Evolutionary conservation across 2,797 vertebrate species (phyloP).

Genomic region (Phoxinus dragarum): DNA sequence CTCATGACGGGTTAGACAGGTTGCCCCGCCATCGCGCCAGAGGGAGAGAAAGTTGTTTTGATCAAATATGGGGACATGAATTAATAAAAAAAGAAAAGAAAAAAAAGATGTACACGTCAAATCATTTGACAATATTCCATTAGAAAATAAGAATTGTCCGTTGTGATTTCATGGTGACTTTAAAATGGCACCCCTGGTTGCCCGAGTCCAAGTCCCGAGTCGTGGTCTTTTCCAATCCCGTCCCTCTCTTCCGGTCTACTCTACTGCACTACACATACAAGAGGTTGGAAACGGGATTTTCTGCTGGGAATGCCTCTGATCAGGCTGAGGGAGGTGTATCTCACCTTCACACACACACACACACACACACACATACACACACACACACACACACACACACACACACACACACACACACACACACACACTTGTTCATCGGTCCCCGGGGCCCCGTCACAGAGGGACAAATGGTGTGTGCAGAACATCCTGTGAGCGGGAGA

Average conservation of each 20-base stretch:
- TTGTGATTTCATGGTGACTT: background rate
- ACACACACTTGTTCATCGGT: conserved; percentile 38
- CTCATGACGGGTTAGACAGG: background rate
- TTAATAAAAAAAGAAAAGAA: no score
- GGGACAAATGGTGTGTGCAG: conserved; percentile 55
- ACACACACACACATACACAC: no score
- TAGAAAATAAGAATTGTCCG: background rate
- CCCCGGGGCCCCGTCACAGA: conserved; percentile 39
- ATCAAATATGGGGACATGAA: background rate
- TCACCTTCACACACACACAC: background rate
- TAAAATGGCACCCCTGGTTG: background rate
- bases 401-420: no score
- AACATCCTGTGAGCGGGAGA: conserved; percentile 43
- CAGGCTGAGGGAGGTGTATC: conserved; percentile 46
- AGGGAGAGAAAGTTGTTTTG: background rate
- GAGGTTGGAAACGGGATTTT: background rate
- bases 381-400: no score
- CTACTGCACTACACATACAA: no score
- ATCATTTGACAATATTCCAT: background rate
- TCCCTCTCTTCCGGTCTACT: background rate
- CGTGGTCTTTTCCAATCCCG: background rate
- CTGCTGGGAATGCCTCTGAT: background rate
- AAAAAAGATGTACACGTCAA: no score
- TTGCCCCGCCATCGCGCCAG: no score
- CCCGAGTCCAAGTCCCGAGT: no score